phyloP scores from a whole-genome alignment of 2,113 vertebrate genomes.

The Nasalis larvatus region DNA sequence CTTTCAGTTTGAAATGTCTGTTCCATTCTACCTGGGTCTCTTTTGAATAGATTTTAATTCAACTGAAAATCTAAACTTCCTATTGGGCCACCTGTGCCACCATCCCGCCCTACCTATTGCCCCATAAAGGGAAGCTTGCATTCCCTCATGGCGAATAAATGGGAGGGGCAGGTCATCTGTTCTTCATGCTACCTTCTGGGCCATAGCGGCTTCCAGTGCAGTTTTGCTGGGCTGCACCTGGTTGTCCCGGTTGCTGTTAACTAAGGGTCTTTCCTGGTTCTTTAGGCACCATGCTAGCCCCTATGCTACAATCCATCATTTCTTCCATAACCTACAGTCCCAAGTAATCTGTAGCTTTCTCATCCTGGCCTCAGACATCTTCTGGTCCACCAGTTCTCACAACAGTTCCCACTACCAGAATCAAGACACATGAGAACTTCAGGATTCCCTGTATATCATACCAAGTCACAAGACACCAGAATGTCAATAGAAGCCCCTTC shows the following conservation, averaged over 20 bases:
- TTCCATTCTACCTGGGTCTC: not conserved
- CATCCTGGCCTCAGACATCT: not conserved
- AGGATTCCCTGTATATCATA: not conserved
- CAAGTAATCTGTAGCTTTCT: not conserved
- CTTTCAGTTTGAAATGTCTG: slow-evolving; percentile 10
- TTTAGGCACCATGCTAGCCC: not conserved
- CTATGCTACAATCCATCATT: not conserved
- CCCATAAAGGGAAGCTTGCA: not conserved
- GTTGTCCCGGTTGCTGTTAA: not conserved
- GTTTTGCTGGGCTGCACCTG: not conserved
- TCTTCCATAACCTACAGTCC: not conserved
- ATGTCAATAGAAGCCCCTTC: not conserved
- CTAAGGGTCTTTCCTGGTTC: not conserved
- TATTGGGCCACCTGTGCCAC: not conserved
- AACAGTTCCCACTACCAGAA: not conserved
- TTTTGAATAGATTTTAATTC: not conserved
- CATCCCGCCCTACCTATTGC: not conserved
- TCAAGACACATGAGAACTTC: not conserved
- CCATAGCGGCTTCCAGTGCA: not conserved
- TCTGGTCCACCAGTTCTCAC: not conserved
- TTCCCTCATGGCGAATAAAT: not conserved
- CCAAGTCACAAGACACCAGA: not conserved
- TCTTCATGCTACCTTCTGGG: not conserved
- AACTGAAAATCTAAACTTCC: not conserved
- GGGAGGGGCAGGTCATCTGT: not conserved